A percentile compares a stretch with the other conserved stretches of the same genome.
phyloP scores from a whole-genome alignment of 2,888 invertebrate genomes.

The Ochropleura plecta region DNA sequence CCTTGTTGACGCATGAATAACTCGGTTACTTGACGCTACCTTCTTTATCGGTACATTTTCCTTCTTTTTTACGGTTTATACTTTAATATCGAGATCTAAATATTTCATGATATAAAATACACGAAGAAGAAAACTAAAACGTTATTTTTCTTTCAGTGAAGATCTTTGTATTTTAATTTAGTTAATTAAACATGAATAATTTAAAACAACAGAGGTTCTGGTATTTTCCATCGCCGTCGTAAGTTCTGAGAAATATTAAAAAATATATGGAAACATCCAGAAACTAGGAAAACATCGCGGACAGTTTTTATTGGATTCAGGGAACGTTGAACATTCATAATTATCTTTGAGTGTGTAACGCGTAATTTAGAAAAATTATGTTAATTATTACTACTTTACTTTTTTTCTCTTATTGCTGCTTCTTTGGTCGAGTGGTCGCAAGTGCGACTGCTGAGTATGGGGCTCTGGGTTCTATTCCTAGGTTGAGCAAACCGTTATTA shows the following conservation, averaged over 20 bases:
- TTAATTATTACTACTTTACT: too few relatives aligned
- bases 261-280: background rate
- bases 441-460: too few relatives aligned
- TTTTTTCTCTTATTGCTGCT: too few relatives aligned
- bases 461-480: too few relatives aligned
- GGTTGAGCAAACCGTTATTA: too few relatives aligned
- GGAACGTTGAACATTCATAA: background rate
- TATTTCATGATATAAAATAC: background rate
- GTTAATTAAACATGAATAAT: conserved; percentile 11
- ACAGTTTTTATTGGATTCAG: background rate
- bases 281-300: background rate
- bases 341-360: background rate
- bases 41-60: background rate
- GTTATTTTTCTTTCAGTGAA: background rate
- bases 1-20: background rate
- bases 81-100: background rate
- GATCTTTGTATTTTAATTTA: background rate
- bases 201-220: conserved; percentile 5
- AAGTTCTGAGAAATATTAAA: background rate
- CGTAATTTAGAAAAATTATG: too few relatives aligned
- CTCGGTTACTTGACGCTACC: too few relatives aligned
- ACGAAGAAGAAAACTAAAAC: background rate
- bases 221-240: background rate
- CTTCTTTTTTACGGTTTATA: too few relatives aligned
- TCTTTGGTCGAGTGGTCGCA: too few relatives aligned